Evolutionary conservation across 2,113 vertebrate species (phyloP), one percentile per base, ranked within the genome.

Genomic region (Thunnus thynnus): DNA sequence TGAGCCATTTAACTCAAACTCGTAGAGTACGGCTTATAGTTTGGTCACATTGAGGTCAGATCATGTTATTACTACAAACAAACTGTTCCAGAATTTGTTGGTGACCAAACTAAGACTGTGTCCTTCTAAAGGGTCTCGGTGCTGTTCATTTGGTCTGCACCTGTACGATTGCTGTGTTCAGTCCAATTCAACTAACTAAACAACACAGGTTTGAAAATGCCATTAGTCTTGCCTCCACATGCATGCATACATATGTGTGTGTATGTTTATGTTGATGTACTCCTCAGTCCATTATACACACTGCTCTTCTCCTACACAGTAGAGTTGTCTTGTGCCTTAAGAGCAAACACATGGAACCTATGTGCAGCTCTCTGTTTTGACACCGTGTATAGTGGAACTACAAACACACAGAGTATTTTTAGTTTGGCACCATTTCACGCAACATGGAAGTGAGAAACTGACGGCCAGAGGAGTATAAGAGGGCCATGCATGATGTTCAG

Each of bases 321-420:
- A 3, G 36, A 61, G 77, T 70, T 71, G 80, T 82, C 73, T 69
- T 18, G 14, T 46, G 70, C 62, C 41, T 51, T 52, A 70, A 76
- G 41, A 61, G 78, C 62, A 79, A 85, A 90, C 86, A 89, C 73
- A 81, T 25, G 55, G 70, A 71, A 36, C 46, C 65, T 88, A 56
- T 79, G 74, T 83, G 74, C 76, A 62, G 78, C 32, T 58, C 76
- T 78, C 22, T 78, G 75, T 84, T 84, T 83, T 78, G 70, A 86
- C 77, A 80, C 62, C 65, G 44, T 12, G 50, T 70, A 67, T 75
- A 74, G 69, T 80, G 82, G 84, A 89, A 88, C 69, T 81, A 81
- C 86, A 89, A 88, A 88, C 89, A 89, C 72, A 88, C 89, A 89
- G 69, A 20, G 80, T 89, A 87, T 89, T 89, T 92, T 88, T 87